phyloP scores from a whole-genome alignment of 2,113 vertebrate genomes.

The Daphoenositta chrysoptera region DNA sequence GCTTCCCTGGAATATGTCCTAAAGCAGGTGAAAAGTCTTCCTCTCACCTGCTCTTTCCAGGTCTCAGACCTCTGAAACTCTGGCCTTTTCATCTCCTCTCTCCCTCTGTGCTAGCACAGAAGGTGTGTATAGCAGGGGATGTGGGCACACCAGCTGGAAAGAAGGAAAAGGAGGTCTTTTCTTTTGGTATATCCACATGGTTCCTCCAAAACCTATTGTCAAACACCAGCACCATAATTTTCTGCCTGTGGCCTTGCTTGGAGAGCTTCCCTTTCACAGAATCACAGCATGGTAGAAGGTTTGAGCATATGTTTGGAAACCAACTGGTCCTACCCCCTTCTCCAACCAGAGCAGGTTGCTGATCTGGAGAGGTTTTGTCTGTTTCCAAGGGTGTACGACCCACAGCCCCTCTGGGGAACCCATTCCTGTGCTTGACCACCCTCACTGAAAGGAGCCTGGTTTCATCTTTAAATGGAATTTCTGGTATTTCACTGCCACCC shows the following conservation, averaged over 20 bases:
- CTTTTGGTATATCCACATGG: background rate
- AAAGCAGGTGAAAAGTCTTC: background rate
- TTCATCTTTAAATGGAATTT: background rate
- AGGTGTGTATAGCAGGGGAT: background rate
- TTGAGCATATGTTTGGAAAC: background rate
- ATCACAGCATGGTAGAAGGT: background rate
- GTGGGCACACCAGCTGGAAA: background rate
- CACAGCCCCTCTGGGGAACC: background rate
- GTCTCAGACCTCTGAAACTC: background rate
- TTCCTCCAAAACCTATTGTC: background rate
- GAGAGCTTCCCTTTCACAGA: background rate
- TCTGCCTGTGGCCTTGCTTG: background rate
- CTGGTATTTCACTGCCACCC: background rate
- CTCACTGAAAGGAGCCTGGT: background rate
- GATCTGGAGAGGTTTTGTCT: background rate
- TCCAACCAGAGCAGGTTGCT: background rate
- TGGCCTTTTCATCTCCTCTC: background rate
- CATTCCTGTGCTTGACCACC: background rate
- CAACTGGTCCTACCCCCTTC: background rate
- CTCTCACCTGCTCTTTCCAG: background rate
- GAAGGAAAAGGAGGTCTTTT: background rate
- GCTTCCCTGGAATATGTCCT: background rate
- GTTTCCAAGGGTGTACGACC: background rate
- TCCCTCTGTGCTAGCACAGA: background rate
- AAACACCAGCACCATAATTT: background rate